Conservation (phyloP, 2,113 vertebrate genomes). For the Erinaceus europaeus region DNA sequence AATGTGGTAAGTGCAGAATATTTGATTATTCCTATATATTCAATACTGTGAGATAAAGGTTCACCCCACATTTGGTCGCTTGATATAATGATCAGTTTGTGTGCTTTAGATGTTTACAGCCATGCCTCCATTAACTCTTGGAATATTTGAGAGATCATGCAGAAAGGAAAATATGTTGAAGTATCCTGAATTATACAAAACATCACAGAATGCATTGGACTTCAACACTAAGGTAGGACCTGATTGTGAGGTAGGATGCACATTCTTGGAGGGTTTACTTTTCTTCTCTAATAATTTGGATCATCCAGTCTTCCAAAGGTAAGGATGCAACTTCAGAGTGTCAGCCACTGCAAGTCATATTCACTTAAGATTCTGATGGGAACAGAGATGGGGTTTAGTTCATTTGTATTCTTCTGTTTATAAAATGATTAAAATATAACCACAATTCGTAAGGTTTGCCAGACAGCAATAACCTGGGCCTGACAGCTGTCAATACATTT, state of each 20-base stretch:
- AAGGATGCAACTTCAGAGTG: neutral
- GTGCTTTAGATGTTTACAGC: slow-evolving; percentile 92
- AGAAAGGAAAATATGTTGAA: slow-evolving; percentile 99
- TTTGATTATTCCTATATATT: neutral
- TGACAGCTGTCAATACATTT: slow-evolving; percentile 50
- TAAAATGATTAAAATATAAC: neutral
- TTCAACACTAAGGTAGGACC: slow-evolving; percentile 96
- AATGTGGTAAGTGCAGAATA: slow-evolving; percentile 92
- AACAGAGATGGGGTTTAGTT: neutral
- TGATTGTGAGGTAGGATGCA: accelerated
- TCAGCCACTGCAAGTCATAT: neutral
- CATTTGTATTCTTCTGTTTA: neutral
- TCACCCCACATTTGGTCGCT: neutral
- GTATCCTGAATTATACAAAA: slow-evolving; percentile 98
- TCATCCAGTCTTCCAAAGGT: neutral
- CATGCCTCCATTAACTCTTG: slow-evolving; percentile 95
- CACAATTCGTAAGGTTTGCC: slow-evolving; percentile 47
- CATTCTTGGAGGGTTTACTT: neutral
- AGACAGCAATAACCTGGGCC: slow-evolving; percentile 82
- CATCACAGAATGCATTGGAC: slow-evolving; percentile 96
- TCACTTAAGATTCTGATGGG: neutral
- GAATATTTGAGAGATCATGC: slow-evolving; percentile 98
- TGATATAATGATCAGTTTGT: neutral
- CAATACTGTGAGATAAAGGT: neutral
- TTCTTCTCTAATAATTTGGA: neutral